Evolutionary conservation across 92 coral and sea anemone species (phyloP), one percentile per base, ranked within the genome.

Genomic region (Zoanthus gigantus): DNA sequence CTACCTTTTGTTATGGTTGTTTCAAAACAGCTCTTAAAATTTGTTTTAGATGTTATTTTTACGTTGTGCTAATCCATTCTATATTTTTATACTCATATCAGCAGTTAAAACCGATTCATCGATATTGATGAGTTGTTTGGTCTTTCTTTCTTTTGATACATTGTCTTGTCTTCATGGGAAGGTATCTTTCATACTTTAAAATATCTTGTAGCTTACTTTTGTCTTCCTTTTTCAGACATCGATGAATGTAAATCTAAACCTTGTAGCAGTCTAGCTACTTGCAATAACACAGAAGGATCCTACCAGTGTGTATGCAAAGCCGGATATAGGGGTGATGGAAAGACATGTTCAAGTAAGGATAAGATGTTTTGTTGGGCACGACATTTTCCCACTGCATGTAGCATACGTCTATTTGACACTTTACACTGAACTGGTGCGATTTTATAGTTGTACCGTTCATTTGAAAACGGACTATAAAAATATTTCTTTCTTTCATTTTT

Each of bases 241-340:
- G 74, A 81, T 10, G 85, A 81, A 45, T 81, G 85, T 47, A 47
- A 66, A 14, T 66, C 85, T 4, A 81, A 66, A 12, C 75, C 85
- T 12, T 95, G 98, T 37, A 86, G 90, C 83, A 52, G 47, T 34
- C 9, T 91, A 9, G 96, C 98, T 18, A 77, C 53, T 0, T 95
- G 98, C 73, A 58, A 44, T 4, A 95, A 95, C 79, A 83, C 29
- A 15, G 87, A 76, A 1, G 98, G 98, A 37, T 76, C 92, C 16
- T 93, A 87, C 71, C 79, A 37, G 14, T 95, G 98, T 72, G 29
- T 23, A 10, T 95, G 98, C 65, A 86, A 86, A 1, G 89, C 84
- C 9, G 96, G 96, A 9, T 95, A 91, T 80, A 57, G 30, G 42
- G 96, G 98, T 12, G 90, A 92, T 73, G 98, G 98, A 44, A 61